Evolutionary conservation across 2,113 vertebrate species (phyloP).

Genomic region (Phalacrocorax aristotelis): DNA sequence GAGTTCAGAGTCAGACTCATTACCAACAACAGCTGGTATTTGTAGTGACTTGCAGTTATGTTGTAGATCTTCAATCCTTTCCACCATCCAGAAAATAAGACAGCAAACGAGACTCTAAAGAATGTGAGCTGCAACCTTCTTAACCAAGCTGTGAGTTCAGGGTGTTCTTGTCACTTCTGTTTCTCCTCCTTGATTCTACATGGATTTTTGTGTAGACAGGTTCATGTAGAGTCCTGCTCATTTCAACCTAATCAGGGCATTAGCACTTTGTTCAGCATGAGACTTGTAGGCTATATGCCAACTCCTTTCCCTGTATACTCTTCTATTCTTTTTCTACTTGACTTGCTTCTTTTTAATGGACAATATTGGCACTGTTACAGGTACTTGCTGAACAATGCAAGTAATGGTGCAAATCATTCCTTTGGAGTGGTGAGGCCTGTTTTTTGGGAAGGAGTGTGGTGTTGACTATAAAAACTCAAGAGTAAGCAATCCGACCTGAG

Average conservation of each 20-base stretch:
- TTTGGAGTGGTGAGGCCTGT: neutral
- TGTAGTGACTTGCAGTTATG: neutral
- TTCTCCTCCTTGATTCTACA: neutral
- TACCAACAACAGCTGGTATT: neutral
- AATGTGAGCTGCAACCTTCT: neutral
- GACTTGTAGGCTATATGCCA: neutral
- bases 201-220: neutral
- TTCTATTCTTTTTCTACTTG: neutral
- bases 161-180: neutral
- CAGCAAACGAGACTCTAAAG: neutral
- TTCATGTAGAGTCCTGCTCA: neutral
- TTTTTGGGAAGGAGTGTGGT: neutral
- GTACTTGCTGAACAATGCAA: neutral
- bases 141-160: neutral
- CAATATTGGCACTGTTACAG: accelerated
- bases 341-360: neutral
- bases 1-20: neutral
- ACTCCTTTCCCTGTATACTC: neutral
- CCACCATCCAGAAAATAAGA: neutral
- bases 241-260: neutral
- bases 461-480: neutral
- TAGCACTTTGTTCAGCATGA: neutral
- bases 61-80: neutral
- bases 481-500: neutral
- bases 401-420: neutral